These are phyloP conservation scores for Xestia xanthographa DNA, from an alignment of 2,888 invertebrate species.

Conservation along the genomic window DNA sequence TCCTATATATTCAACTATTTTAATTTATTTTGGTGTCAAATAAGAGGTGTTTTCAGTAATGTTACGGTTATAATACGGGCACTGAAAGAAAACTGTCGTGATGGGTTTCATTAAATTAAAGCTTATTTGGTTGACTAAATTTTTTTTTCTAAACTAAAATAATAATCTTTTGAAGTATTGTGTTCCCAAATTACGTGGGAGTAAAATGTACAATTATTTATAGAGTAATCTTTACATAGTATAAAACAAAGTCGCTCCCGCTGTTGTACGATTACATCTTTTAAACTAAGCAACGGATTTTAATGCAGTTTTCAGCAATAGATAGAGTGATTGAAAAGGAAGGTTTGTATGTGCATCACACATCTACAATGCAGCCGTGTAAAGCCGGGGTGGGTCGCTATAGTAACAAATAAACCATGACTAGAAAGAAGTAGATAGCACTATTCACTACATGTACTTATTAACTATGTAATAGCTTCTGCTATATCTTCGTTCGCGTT, in stretches of 20 bases:
- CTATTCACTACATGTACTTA: not conserved
- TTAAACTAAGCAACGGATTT: too few species aligned
- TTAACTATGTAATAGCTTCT: not conserved
- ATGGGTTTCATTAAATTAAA: not conserved
- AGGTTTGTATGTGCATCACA: too few species aligned
- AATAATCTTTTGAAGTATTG: not conserved
- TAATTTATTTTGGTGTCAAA: conserved; percentile 44
- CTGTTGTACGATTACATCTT: too few species aligned
- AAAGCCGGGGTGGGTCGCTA: too few species aligned
- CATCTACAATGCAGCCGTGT: too few species aligned
- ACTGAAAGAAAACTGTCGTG: not conserved
- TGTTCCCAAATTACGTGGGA: not conserved
- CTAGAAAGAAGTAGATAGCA: not conserved
- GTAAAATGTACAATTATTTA: not conserved
- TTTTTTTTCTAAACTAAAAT: not conserved
- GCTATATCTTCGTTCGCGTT: not conserved
- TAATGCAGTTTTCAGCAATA: too few species aligned
- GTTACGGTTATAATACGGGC: not conserved
- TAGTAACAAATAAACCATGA: not conserved
- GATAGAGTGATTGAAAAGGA: too few species aligned
- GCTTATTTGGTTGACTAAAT: not conserved
- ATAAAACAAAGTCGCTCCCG: too few species aligned
- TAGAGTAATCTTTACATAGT: too few species aligned
- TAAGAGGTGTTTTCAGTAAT: conserved; percentile 12
- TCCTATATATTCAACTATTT: conserved; percentile 75